Conservation (phyloP, 2,797 vertebrate genomes). For the Lagocephalus sceleratus region DNA sequence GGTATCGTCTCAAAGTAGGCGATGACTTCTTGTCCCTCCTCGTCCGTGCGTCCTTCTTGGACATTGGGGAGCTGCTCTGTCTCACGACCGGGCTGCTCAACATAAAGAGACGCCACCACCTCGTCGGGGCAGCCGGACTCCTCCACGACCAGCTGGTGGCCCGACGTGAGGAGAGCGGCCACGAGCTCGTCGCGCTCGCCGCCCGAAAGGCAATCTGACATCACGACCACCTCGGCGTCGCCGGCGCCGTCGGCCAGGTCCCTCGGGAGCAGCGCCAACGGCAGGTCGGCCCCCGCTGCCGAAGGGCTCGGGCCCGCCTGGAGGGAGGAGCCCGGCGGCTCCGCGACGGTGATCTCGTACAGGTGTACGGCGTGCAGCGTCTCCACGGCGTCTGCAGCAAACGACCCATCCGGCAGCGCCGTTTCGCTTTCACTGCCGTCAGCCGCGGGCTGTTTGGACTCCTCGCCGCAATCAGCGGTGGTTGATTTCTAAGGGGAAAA, state of each 20-base stretch:
- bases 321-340: conserved; percentile 6
- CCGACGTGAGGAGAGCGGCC: conserved; percentile 37
- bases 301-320: conserved; percentile 26
- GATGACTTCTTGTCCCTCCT: conserved; percentile 40
- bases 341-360: conserved; percentile 50
- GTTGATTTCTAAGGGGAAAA: conserved; percentile 66
- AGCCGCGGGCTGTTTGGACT: conserved; percentile 46
- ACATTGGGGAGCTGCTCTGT: conserved; percentile 27
- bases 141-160: conserved; percentile 20
- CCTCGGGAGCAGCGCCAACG: conserved; percentile 49
- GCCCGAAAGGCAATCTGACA: conserved; percentile 38
- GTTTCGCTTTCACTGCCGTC: conserved; percentile 2
- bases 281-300: conserved; percentile 17
- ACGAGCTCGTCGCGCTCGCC: conserved; percentile 41
- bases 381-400: background rate
- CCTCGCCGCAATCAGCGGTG: conserved; percentile 36
- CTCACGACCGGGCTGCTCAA: conserved; percentile 37
- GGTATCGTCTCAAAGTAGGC: conserved; percentile 76
- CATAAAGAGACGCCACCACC: background rate
- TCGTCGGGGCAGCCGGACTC: conserved; percentile 1
- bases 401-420: background rate
- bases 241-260: conserved; percentile 15
- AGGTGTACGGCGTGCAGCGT: conserved; percentile 35
- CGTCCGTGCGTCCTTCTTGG: conserved; percentile 13
- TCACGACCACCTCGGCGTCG: conserved; percentile 48